Evolutionary conservation across 2,797 vertebrate species (phyloP).

Genomic region (Chromis chromis): DNA sequence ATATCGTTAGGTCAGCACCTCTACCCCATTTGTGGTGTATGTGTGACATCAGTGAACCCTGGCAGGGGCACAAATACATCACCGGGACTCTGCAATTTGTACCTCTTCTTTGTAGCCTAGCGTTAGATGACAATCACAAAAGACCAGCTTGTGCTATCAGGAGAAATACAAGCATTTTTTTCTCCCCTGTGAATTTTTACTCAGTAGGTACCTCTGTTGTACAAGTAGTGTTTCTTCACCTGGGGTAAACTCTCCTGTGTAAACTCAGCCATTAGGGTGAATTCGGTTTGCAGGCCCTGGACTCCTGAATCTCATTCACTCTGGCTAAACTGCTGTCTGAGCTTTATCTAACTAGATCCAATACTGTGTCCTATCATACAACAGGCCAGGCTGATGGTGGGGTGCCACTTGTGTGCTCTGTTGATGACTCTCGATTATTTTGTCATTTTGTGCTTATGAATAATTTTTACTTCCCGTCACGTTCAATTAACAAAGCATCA

Average conservation of each 20-base stretch:
- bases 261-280: conserved; percentile 20
- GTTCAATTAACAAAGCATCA: conserved; percentile 9
- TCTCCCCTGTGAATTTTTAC: conserved; percentile 2
- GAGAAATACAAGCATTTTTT: conserved; percentile 25
- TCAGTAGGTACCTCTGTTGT: conserved; percentile 22
- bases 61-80: conserved; percentile 19
- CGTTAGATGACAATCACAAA: conserved; percentile 32
- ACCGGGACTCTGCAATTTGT: conserved; percentile 18
- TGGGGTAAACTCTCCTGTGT: conserved; percentile 9
- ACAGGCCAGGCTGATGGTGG: neutral
- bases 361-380: neutral
- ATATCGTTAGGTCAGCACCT: conserved; percentile 38
- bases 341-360: conserved; percentile 10
- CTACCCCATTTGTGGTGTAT: conserved; percentile 10
- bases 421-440: neutral
- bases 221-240: conserved; percentile 25
- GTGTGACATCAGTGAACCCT: conserved; percentile 28
- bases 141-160: conserved; percentile 17
- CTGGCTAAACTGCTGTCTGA: neutral
- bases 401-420: neutral
- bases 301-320: conserved; percentile 23
- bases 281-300: conserved; percentile 5
- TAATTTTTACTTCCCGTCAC: neutral
- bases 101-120: conserved; percentile 4
- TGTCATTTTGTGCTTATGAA: neutral